Conservation (phyloP, 2,113 vertebrate species). For the Aptenodytes patagonicus region DNA sequence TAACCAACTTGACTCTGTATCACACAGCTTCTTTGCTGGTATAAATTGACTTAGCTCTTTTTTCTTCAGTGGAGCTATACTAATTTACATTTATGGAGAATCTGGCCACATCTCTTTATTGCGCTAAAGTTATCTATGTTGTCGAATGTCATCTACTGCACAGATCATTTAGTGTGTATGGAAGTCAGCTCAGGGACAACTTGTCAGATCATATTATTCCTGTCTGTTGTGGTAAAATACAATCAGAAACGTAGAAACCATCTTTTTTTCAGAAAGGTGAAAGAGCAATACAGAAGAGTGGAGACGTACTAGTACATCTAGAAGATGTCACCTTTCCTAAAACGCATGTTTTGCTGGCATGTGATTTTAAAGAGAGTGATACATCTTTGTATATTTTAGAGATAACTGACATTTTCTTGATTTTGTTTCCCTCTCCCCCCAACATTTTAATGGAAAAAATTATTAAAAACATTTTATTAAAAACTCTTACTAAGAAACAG, state of each 20-base stretch:
- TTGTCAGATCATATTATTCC: neutral
- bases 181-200: neutral
- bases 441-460: neutral
- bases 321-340: neutral
- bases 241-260: conserved; percentile 9
- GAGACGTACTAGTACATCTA: neutral
- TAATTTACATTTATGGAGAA: neutral
- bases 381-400: neutral
- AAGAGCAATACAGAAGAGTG: neutral
- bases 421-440: neutral
- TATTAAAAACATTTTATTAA: neutral
- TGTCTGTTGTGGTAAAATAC: neutral
- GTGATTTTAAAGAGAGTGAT: neutral
- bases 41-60: neutral
- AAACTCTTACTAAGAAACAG: neutral
- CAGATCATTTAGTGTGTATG: neutral
- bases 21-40: neutral
- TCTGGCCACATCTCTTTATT: neutral
- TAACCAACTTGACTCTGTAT: neutral
- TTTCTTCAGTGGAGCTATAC: neutral
- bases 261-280: neutral
- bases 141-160: neutral
- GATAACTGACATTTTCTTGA: neutral
- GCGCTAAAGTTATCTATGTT: neutral
- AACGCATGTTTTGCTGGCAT: neutral